Conservation (phyloP, 2,797 vertebrate species). For the Aeoliscus strigatus region DNA sequence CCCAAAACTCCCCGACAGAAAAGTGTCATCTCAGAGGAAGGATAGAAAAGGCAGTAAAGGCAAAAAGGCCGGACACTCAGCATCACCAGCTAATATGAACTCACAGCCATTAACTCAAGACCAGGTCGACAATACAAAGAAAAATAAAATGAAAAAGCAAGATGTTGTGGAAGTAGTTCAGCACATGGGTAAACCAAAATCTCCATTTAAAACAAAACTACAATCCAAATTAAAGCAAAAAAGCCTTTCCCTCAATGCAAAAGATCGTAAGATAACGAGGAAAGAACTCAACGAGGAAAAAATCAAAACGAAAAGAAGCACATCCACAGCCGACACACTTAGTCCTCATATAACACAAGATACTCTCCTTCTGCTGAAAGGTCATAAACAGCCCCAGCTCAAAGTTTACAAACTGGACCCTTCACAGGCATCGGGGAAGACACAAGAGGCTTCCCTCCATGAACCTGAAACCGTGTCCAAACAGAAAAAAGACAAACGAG, state of each 20-base stretch:
- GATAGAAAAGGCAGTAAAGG: slow-evolving; percentile 54
- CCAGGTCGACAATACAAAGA: slow-evolving; percentile 44
- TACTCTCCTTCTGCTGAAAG: slow-evolving; percentile 72
- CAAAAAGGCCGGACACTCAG: slow-evolving; percentile 29
- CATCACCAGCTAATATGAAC: slow-evolving; percentile 34
- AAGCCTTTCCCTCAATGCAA: slow-evolving; percentile 44
- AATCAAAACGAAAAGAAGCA: slow-evolving; percentile 26
- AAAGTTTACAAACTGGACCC: slow-evolving; percentile 80
- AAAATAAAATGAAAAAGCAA: slow-evolving; percentile 66
- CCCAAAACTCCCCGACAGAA: slow-evolving; percentile 30
- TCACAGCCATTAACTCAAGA: slow-evolving; percentile 11
- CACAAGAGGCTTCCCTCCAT: slow-evolving; percentile 28
- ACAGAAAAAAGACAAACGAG: slow-evolving; percentile 11
- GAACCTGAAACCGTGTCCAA: slow-evolving; percentile 33
- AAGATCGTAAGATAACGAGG: slow-evolving; percentile 34
- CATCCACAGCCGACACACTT: slow-evolving; percentile 16
- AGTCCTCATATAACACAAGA: slow-evolving; percentile 47
- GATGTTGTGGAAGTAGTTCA: slow-evolving; percentile 36
- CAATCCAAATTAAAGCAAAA: slow-evolving; percentile 43
- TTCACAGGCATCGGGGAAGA: slow-evolving; percentile 53
- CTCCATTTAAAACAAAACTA: slow-evolving; percentile 68
- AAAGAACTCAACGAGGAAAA: slow-evolving; percentile 43
- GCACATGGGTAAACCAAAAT: slow-evolving; percentile 35
- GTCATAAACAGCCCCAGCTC: slow-evolving; percentile 79
- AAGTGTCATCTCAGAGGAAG: slow-evolving; percentile 51